phyloP scores from a whole-genome alignment of 2,888 invertebrate genomes.

The Euproctis similis region DNA sequence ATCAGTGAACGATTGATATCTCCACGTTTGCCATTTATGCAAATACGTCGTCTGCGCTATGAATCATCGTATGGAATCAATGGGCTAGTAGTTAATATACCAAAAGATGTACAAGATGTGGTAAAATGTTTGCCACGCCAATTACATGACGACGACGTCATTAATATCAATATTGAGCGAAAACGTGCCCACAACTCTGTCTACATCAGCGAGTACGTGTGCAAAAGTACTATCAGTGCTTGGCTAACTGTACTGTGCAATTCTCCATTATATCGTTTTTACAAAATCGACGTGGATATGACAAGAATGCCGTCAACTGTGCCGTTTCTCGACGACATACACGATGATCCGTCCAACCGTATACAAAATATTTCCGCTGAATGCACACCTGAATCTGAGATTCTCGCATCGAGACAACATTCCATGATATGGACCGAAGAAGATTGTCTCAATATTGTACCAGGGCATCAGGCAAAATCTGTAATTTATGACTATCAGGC shows the following conservation, averaged over 20 bases:
- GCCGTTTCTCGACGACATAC: slow-evolving; percentile 11
- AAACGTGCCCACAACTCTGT: slow-evolving; percentile 29
- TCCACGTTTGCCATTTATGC: slow-evolving; percentile 38
- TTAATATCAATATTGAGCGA: slow-evolving; percentile 33
- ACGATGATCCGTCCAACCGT: slow-evolving; percentile 20
- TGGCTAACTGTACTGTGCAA: slow-evolving; percentile 29
- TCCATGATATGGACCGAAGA: no score
- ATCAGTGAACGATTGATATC: slow-evolving; percentile 37
- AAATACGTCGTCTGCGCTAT: slow-evolving; percentile 35
- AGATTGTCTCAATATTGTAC: no score
- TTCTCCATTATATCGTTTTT: slow-evolving; percentile 26
- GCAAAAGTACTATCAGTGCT: slow-evolving; percentile 24
- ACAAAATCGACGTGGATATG: slow-evolving; percentile 30
- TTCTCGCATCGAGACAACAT: no score
- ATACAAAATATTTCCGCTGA: slow-evolving; percentile 25
- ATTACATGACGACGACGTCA: slow-evolving; percentile 33
- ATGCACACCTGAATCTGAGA: no score
- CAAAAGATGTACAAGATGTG: slow-evolving; percentile 33
- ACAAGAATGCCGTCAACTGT: slow-evolving; percentile 21
- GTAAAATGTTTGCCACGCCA: slow-evolving; percentile 33
- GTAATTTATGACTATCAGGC: no score
- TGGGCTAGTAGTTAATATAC: slow-evolving; percentile 45
- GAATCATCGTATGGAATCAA: slow-evolving; percentile 33
- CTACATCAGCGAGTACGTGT: slow-evolving; percentile 28
- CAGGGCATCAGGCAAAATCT: not conserved